A percentile compares a stretch with the other conserved stretches of the same genome.
Evolutionary conservation across 2,888 invertebrate species (phyloP).

Genomic region (Callosobruchus maculatus): DNA sequence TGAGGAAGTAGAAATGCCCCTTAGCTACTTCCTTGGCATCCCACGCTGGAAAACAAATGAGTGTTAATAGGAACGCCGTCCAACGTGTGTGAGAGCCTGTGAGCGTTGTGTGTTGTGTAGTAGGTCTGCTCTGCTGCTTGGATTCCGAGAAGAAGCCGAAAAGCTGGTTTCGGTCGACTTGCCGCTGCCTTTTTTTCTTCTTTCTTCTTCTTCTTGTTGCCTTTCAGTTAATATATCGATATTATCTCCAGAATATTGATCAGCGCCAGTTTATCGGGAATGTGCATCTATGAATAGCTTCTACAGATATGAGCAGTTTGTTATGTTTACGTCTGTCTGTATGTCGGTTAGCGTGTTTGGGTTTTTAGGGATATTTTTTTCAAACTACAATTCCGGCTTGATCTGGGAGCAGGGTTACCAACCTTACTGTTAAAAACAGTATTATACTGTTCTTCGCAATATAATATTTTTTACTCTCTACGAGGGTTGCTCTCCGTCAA

Average conservation of each 20-base stretch:
- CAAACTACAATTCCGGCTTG: too few relatives aligned
- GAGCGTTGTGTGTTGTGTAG: too few relatives aligned
- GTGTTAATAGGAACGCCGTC: neutral
- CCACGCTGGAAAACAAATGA: neutral
- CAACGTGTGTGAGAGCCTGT: neutral
- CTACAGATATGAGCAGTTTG: neutral
- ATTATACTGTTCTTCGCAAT: too few relatives aligned
- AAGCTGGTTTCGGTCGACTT: neutral
- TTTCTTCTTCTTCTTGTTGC: neutral
- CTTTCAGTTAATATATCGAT: neutral
- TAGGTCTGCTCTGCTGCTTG: neutral
- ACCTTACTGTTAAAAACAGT: too few relatives aligned
- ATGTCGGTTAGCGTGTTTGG: too few relatives aligned
- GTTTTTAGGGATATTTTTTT: too few relatives aligned
- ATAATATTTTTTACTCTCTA: too few relatives aligned
- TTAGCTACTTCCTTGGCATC: neutral
- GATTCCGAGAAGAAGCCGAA: neutral
- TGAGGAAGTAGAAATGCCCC: neutral
- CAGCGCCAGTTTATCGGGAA: neutral
- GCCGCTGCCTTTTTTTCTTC: neutral
- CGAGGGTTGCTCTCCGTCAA: too few relatives aligned
- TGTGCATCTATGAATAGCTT: neutral
- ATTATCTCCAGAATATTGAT: neutral
- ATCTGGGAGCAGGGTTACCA: too few relatives aligned
- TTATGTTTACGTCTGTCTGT: too few relatives aligned